A percentile compares a stretch with the other conserved stretches of the same genome.
Evolutionary conservation across 37 sponge, comb jelly and placozoan species (phyloP).

Genomic region (Petrosia ficiformis): DNA sequence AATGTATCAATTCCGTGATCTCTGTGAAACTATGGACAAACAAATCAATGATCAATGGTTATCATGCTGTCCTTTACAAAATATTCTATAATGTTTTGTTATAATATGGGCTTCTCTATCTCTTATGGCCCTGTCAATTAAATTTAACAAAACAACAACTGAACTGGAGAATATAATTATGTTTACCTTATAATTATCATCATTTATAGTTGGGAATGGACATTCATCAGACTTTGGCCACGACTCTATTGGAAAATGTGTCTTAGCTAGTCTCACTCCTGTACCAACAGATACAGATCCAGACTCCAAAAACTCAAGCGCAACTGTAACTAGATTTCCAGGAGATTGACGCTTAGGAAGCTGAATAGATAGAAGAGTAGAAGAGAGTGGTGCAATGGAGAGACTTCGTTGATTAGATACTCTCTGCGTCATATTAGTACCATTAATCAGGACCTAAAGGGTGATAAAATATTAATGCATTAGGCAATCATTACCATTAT

Average conservation of each 20-base stretch:
- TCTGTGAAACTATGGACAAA: conserved; percentile 53
- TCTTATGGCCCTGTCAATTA: no score
- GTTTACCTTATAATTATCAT: conserved; percentile 44
- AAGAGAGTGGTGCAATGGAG: conserved; percentile 22
- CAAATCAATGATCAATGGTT: background rate
- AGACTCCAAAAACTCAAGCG: conserved; percentile 35
- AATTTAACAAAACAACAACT: background rate
- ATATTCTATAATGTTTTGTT: background rate
- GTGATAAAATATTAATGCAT: no score
- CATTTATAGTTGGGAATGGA: conserved; percentile 65
- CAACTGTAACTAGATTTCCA: conserved; percentile 50
- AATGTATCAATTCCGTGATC: conserved; percentile 58
- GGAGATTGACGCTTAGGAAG: conserved; percentile 7
- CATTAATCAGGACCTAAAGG: conserved; percentile 46
- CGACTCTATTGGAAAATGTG: conserved; percentile 61
- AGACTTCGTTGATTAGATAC: conserved; percentile 48
- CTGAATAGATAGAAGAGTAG: conserved; percentile 43
- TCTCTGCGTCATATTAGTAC: conserved; percentile 26
- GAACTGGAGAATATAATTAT: background rate
- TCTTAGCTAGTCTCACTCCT: conserved; percentile 33
- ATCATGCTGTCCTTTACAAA: background rate
- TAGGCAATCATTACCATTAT: no score
- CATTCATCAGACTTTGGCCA: conserved; percentile 60
- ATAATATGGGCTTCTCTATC: background rate
- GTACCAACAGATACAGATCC: conserved; percentile 29